Percentiles rank a stretch among this genome's conserved stretches.
Conservation (phyloP, 2,113 vertebrate genomes). For the Delphinapterus leucas region DNA sequence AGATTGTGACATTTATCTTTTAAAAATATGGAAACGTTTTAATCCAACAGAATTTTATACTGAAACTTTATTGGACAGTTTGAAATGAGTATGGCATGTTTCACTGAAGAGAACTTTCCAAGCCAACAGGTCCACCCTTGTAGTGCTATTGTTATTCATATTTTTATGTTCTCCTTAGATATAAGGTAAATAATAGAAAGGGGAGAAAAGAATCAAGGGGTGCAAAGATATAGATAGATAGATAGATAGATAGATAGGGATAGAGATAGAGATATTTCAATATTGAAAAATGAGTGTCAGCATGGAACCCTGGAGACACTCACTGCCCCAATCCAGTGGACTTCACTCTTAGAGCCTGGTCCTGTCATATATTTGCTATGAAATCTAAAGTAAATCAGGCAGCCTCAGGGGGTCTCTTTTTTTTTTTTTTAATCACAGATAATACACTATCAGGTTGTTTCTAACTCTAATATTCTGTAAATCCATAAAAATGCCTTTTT, state of each 20-base stretch:
- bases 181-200: background rate
- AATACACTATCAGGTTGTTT: background rate
- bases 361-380: background rate
- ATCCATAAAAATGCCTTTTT: background rate
- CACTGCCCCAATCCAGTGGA: fast-evolving
- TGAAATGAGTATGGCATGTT: background rate
- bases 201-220: background rate
- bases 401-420: background rate
- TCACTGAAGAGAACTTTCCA: background rate
- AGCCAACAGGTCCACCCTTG: background rate
- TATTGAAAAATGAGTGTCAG: background rate
- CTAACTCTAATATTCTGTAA: background rate
- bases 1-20: background rate
- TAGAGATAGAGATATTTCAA: background rate
- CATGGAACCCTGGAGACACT: background rate
- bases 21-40: background rate
- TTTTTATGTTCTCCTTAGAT: background rate
- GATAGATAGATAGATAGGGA: background rate
- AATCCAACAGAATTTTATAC: background rate
- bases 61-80: background rate
- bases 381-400: background rate
- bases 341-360: background rate
- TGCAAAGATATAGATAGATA: background rate
- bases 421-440: background rate
- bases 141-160: background rate